These are phyloP conservation scores for Nasua narica DNA, from an alignment of 2,797 vertebrate genomes.

Conservation along the genomic window DNA sequence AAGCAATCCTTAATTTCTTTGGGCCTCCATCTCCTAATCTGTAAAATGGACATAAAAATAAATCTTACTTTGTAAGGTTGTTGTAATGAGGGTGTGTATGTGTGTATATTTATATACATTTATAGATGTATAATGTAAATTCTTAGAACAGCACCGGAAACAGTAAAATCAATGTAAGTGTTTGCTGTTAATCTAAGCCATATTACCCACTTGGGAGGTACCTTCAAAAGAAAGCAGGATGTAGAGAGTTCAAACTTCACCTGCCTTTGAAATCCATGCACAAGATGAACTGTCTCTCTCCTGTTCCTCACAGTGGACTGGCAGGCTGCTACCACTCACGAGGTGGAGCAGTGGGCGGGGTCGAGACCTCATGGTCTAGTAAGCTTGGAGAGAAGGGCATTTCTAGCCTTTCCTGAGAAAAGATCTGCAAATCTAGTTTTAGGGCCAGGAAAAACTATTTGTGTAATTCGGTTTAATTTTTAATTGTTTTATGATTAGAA, in stretches of 20 bases:
- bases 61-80: neutral
- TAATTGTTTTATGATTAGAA: slow-evolving; percentile 3
- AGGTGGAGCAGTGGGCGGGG: neutral
- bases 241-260: neutral
- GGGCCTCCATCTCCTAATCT: neutral
- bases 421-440: neutral
- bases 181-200: neutral
- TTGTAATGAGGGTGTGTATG: neutral
- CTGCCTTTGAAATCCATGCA: neutral
- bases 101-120: neutral
- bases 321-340: too few relatives aligned
- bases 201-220: neutral
- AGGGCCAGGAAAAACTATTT: neutral
- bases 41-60: neutral
- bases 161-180: neutral
- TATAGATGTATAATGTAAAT: neutral
- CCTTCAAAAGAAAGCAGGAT: neutral
- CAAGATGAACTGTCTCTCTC: neutral
- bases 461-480: neutral
- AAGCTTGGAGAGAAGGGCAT: neutral
- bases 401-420: neutral
- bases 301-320: neutral
- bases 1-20: neutral
- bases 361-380: neutral
- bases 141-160: neutral